These are phyloP conservation scores for Hoplodrina ambigua DNA, from an alignment of 2,888 invertebrate species.

Conservation along the genomic window DNA sequence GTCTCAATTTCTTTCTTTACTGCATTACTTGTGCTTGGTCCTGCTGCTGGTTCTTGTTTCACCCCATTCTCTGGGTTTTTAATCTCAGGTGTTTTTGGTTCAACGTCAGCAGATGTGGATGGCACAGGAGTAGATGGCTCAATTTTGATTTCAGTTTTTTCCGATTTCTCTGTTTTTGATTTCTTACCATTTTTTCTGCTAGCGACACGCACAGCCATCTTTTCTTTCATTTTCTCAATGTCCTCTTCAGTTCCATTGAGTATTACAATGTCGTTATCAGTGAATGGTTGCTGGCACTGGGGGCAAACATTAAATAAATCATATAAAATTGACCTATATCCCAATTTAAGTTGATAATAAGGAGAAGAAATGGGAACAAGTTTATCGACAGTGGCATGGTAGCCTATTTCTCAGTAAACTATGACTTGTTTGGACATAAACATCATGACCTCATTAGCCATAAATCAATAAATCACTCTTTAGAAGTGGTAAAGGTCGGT, in stretches of 20 bases:
- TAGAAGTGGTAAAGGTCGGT: neutral
- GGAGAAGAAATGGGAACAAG: conserved; percentile 15
- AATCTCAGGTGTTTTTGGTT: conserved; percentile 58
- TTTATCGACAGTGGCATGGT: conserved; percentile 23
- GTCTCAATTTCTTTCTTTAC: conserved; percentile 85
- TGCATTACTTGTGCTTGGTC: conserved; percentile 76
- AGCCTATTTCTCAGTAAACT: conserved; percentile 8
- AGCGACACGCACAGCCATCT: conserved; percentile 92
- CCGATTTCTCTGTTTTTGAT: conserved; percentile 76
- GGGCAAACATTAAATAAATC: conserved; percentile 60
- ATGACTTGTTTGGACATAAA: neutral
- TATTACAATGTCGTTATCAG: conserved; percentile 95
- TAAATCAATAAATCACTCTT: neutral
- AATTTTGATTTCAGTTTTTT: conserved; percentile 70
- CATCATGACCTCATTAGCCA: conserved; percentile 6
- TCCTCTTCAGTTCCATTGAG: conserved; percentile 97
- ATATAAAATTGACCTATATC: conserved; percentile 26
- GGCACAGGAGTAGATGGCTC: conserved; percentile 68
- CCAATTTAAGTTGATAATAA: conserved; percentile 22
- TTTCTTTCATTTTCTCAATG: conserved; percentile 91
- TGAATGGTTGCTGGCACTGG: conserved; percentile 95
- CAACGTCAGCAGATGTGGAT: conserved; percentile 60
- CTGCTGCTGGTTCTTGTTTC: conserved; percentile 80
- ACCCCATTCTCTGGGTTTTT: conserved; percentile 73
- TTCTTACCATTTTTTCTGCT: conserved; percentile 93